phyloP scores from a whole-genome alignment of 2,797 vertebrate species.

The Chromis chromis region DNA sequence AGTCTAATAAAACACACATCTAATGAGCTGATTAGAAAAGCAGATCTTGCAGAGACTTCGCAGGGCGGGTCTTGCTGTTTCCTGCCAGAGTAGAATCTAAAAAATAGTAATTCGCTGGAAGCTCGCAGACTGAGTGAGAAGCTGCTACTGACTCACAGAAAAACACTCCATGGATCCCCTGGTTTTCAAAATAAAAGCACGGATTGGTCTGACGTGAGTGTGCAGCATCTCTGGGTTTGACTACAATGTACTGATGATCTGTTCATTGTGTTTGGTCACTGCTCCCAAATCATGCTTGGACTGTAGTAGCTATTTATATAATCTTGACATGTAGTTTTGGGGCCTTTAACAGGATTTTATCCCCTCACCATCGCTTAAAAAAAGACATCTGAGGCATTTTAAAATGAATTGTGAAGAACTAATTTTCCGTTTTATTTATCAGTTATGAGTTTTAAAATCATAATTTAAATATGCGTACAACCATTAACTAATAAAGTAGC shows the following conservation, averaged over 20 bases:
- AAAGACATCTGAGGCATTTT: too few relatives aligned
- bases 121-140: conserved; percentile 3
- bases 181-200: conserved; percentile 64
- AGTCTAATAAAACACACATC: neutral
- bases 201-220: rapidly evolving
- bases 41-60: neutral
- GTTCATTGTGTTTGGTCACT: too few relatives aligned
- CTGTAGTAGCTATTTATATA: too few relatives aligned
- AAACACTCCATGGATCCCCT: rapidly evolving
- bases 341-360: neutral
- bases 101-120: conserved; percentile 9
- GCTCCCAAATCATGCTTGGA: too few relatives aligned
- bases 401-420: too few relatives aligned
- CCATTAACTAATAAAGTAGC: too few relatives aligned
- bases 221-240: neutral
- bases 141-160: neutral
- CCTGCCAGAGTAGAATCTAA: conserved; percentile 11
- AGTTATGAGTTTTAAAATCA: too few relatives aligned
- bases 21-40: neutral
- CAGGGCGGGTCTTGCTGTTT: conserved; percentile 42
- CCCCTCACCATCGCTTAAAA: neutral
- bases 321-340: neutral
- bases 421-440: too few relatives aligned
- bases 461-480: too few relatives aligned
- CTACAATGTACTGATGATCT: too few relatives aligned